Base-by-base conservation (phyloP, 1,140 invertebrate genomes). In the Brachionus sp. region DNA sequence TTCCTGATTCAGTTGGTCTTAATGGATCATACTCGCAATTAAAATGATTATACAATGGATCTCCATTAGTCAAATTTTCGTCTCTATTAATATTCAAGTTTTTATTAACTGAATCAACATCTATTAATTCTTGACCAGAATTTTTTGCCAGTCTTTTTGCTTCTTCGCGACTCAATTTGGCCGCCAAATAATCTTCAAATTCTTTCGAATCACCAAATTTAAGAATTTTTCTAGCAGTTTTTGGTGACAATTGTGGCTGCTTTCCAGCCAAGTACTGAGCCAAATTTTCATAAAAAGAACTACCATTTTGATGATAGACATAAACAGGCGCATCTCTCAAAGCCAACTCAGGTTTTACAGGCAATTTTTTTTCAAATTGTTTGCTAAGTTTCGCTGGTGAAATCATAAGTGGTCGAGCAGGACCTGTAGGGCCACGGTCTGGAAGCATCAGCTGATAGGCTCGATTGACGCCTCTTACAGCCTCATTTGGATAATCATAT, bases 281-380 rank as follows among this genome's bases (percentile, higher is more conserved):
- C 16, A 82, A n/a, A 82, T 82, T 82, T 82, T 82, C 80, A 82
- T 46, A 82, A 66, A 53, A 82, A 68, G 57, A 62, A 33, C 44
- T 57, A 7, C 80, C 80, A 53, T 66, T 57, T 44, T 82, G 25
- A 29, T 66, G 57, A 82, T 82, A 66, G 10, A 82, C 80, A 82
- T 42, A 82, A 23, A 82, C 80, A 5, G 80, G 80, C 7, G 80
- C 80, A 23, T 82, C 80, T 10, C 62, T 25, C 33, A 82, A 44
- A 2, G 57, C 80, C 10, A 37, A 39, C 35, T 82, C 62, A 12
- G 33, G 62, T 13, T 46, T 33, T 4, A 23, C 29, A 37, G 50
- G 46, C 3, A 35, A 33, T 62, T 53, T 62, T 29, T 33, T 9
- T 33, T 62, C 62, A 9, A 80, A 16, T 4, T 44, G 16, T 23